phyloP scores from a whole-genome alignment of 2,113 vertebrate species.

The Sinosuthora webbiana region DNA sequence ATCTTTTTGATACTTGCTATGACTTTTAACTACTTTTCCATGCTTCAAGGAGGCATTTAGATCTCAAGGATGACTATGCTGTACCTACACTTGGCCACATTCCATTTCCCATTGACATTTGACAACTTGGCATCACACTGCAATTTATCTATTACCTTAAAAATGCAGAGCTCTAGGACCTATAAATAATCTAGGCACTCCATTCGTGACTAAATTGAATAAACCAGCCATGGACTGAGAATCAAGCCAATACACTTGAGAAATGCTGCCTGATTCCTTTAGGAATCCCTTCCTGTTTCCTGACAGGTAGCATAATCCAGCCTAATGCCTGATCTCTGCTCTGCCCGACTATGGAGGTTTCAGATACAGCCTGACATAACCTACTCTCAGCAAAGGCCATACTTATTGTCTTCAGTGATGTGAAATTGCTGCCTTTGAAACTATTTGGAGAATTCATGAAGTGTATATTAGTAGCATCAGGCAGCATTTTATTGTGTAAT shows the following conservation, averaged over 20 bases:
- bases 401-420: not conserved
- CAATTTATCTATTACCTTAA: not conserved
- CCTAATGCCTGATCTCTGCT: not conserved
- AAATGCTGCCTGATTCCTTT: not conserved
- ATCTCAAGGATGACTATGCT: not conserved
- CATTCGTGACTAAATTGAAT: not conserved
- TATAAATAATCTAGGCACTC: not conserved
- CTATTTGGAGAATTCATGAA: not conserved
- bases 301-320: not conserved
- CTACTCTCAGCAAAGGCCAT: not conserved
- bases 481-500: not conserved
- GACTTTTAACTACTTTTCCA: not conserved
- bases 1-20: not conserved
- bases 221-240: not conserved
- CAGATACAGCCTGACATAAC: not conserved
- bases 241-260: not conserved
- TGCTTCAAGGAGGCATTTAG: not conserved
- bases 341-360: not conserved
- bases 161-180: not conserved
- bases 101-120: not conserved
- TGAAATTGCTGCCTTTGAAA: not conserved
- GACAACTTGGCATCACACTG: not conserved
- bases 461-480: not conserved
- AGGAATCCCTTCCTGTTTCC: not conserved
- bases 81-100: not conserved